These are phyloP conservation scores for Paramormyrops hopkinsi DNA, from an alignment of 2,797 vertebrate species.

Conservation along the genomic window DNA sequence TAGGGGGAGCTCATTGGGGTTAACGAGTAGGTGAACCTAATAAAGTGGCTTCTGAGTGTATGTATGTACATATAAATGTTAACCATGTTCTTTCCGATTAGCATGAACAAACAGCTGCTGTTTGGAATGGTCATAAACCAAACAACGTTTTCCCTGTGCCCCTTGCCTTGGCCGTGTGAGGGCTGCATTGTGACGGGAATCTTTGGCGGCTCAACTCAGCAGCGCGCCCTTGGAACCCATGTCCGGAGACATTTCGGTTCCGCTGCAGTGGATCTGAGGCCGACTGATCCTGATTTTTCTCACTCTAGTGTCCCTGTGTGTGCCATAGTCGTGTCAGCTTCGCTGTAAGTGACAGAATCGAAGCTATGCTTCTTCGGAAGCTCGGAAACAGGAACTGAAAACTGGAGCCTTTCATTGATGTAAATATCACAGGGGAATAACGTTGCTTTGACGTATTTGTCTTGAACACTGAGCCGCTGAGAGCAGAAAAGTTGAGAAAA, in stretches of 20 bases:
- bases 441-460: neutral
- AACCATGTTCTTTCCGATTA: neutral
- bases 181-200: conserved; percentile 1
- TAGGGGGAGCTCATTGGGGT: neutral
- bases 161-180: conserved; percentile 1
- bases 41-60: neutral
- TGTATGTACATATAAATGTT: neutral
- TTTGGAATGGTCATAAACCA: conserved; percentile 13
- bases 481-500: neutral
- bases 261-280: neutral
- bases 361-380: neutral
- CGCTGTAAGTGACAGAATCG: neutral
- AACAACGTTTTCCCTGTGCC: conserved; percentile 14
- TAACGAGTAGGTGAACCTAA: neutral
- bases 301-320: neutral
- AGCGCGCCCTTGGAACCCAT: neutral
- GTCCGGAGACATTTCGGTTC: neutral
- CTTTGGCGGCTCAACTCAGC: neutral
- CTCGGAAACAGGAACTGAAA: neutral
- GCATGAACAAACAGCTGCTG: conserved; percentile 24
- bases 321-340: neutral
- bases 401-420: neutral
- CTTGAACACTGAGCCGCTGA: neutral
- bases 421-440: neutral
- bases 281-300: neutral